Conservation (phyloP, 2,888 invertebrate species). For the Luperina nickerlii region DNA sequence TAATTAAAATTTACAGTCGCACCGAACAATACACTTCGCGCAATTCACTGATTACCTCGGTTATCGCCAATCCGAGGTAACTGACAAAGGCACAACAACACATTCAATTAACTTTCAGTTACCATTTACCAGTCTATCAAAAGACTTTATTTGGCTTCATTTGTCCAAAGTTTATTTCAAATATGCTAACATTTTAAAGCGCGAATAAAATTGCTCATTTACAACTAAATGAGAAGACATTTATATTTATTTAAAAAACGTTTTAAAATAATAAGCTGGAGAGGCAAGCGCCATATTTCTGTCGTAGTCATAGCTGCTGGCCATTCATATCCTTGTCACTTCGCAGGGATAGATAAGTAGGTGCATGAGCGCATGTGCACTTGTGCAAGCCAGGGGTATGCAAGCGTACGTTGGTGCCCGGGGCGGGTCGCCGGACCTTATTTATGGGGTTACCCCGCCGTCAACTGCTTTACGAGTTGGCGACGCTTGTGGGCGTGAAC, state of each 20-base stretch:
- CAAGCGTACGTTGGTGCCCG: conserved; percentile 65
- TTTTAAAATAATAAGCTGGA: conserved; percentile 43
- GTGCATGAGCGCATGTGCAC: conserved; percentile 58
- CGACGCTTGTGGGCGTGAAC: conserved; percentile 81
- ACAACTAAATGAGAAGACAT: conserved; percentile 37
- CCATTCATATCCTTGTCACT: conserved; percentile 60
- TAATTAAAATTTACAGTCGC: conserved; percentile 40
- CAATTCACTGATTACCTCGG: conserved; percentile 34
- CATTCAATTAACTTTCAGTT: conserved; percentile 12
- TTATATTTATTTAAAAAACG: conserved; percentile 41
- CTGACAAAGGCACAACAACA: conserved; percentile 14
- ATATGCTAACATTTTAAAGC: conserved; percentile 30
- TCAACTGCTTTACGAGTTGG: conserved; percentile 83
- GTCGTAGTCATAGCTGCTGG: conserved; percentile 37
- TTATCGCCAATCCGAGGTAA: conserved; percentile 14
- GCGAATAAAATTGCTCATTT: conserved; percentile 31
- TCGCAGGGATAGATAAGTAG: conserved; percentile 52
- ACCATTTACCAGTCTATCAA: conserved; percentile 1
- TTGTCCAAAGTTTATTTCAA: conserved; percentile 29
- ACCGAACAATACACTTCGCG: conserved; percentile 22
- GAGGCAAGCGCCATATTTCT: conserved; percentile 47
- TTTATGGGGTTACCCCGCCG: conserved; percentile 79
- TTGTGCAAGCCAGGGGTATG: conserved; percentile 35
- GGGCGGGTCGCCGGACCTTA: conserved; percentile 72
- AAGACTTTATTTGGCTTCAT: background rate